Evolutionary conservation across 2,797 vertebrate species (phyloP).

Genomic region (Dipus sagitta): DNA sequence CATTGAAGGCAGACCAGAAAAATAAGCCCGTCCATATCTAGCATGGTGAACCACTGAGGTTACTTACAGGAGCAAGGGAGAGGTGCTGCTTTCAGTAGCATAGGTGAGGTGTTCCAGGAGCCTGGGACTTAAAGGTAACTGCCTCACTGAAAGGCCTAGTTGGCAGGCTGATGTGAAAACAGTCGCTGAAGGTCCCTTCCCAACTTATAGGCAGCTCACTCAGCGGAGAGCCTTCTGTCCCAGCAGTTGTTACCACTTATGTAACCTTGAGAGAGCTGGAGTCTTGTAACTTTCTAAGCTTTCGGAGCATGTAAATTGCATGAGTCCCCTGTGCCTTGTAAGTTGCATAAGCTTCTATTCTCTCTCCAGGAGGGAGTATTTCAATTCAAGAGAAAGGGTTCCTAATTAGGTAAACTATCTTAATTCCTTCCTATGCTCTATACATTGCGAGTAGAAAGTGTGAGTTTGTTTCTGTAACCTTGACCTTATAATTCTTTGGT

Average conservation of each 20-base stretch:
- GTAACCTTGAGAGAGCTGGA: not conserved
- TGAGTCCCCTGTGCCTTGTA: not conserved
- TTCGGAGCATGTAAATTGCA: not conserved
- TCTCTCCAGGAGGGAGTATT: not conserved
- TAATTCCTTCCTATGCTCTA: not conserved
- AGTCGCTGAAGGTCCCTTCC: too few relatives aligned
- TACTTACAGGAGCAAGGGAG: too few relatives aligned
- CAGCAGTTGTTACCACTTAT: not conserved
- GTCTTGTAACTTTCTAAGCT: not conserved
- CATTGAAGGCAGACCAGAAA: not conserved
- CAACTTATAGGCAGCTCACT: too few relatives aligned
- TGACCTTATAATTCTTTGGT: not conserved
- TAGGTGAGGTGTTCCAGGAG: too few relatives aligned
- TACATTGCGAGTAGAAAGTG: conserved; percentile 13
- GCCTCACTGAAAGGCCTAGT: too few relatives aligned
- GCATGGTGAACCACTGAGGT: too few relatives aligned
- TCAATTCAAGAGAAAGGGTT: not conserved
- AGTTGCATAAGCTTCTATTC: not conserved
- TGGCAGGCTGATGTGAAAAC: too few relatives aligned
- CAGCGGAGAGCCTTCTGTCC: not conserved
- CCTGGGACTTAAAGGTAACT: too few relatives aligned
- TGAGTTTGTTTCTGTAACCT: not conserved
- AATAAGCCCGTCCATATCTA: not conserved
- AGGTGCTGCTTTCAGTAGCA: too few relatives aligned
- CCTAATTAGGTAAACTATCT: not conserved